Percentiles rank a stretch among this genome's conserved stretches.
Evolutionary conservation across 2,797 vertebrate species (phyloP).

Genomic region (Mustela erminea): DNA sequence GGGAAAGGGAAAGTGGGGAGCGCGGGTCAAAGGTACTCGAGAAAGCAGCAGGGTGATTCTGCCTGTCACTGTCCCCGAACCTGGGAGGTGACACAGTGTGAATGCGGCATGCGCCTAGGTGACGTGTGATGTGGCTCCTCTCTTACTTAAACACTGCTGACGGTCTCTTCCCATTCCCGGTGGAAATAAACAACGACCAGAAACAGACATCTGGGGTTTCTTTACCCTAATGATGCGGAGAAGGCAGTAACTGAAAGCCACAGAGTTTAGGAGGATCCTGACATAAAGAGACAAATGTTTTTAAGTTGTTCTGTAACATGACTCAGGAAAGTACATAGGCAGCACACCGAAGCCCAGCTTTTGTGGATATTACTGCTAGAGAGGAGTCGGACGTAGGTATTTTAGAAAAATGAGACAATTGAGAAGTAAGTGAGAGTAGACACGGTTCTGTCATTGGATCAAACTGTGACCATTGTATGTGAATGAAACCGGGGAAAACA

Average conservation of each 20-base stretch:
- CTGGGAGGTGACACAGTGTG: not conserved
- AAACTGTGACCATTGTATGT: not conserved
- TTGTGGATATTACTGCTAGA: not conserved
- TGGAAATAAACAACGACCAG: not conserved
- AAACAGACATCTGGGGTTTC: not conserved
- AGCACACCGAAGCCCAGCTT: not conserved
- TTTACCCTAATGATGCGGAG: not conserved
- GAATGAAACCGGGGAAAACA: not conserved
- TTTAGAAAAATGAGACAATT: not conserved
- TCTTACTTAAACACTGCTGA: not conserved
- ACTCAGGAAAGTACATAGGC: not conserved
- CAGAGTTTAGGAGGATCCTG: not conserved
- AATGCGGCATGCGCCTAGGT: not conserved
- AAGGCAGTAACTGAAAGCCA: not conserved
- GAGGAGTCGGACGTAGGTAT: not conserved
- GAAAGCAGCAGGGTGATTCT: constrained; percentile 54
- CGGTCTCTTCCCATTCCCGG: not conserved
- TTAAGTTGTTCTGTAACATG: rapidly evolving
- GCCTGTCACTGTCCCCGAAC: not conserved
- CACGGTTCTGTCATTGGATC: not conserved
- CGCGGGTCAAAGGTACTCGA: constrained; percentile 65
- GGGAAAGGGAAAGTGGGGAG: constrained; percentile 52
- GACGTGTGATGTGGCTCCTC: not conserved
- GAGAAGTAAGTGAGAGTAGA: not conserved
- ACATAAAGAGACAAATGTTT: not conserved